Conservation (phyloP, 2,797 vertebrate genomes). For the Rhinella marina region DNA sequence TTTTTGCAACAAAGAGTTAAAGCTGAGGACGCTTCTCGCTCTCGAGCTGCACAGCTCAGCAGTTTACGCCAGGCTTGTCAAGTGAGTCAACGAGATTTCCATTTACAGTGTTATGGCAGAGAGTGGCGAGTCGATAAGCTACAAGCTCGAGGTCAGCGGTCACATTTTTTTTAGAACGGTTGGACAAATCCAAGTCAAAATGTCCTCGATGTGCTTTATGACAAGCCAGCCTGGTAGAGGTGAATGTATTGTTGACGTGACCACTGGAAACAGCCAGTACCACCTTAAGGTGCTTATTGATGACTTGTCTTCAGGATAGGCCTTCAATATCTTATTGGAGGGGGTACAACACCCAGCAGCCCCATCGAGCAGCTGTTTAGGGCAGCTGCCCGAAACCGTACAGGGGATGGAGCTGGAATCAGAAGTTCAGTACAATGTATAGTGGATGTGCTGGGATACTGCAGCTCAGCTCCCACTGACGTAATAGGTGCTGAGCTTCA, state of each 20-base stretch:
- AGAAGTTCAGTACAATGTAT: too few relatives aligned
- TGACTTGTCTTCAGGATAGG: too few relatives aligned
- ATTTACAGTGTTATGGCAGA: constrained; percentile 44
- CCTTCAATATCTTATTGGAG: too few relatives aligned
- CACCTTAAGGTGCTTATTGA: neutral
- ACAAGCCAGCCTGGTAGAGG: neutral
- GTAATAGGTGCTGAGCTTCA: too few relatives aligned
- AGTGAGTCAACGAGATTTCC: constrained; percentile 53
- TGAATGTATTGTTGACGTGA: constrained; percentile 13
- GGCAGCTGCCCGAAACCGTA: too few relatives aligned
- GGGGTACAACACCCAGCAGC: too few relatives aligned
- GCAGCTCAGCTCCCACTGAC: too few relatives aligned
- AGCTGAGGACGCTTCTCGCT: constrained; percentile 27
- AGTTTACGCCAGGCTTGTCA: constrained; percentile 41
- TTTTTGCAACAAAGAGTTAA: constrained; percentile 65
- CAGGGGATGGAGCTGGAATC: too few relatives aligned
- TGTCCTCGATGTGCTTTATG: neutral
- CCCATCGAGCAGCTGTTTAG: too few relatives aligned
- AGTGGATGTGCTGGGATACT: too few relatives aligned
- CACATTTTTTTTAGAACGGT: constrained; percentile 30
- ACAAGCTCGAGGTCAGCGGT: constrained; percentile 41
- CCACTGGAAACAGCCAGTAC: neutral
- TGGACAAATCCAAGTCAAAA: constrained; percentile 42
- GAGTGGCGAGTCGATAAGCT: constrained; percentile 40
- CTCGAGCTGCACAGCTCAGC: constrained; percentile 53